Percentiles rank a stretch among this genome's conserved stretches.
Conservation (phyloP, 2,113 vertebrate genomes). For the Pandion haliaetus region DNA sequence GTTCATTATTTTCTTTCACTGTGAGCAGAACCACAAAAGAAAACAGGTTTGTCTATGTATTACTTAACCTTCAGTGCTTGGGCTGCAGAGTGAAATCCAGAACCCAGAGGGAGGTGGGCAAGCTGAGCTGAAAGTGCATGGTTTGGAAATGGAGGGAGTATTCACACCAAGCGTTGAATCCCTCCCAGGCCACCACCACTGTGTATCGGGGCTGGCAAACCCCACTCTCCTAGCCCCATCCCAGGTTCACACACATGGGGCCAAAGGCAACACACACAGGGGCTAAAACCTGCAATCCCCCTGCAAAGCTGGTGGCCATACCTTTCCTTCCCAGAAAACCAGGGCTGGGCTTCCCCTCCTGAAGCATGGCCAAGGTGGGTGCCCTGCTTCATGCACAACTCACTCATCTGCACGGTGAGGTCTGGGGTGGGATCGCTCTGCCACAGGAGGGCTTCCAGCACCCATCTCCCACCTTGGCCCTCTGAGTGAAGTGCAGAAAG, state of each 20-base stretch:
- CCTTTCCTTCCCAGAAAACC: neutral
- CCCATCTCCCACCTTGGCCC: neutral
- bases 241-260: rapidly evolving
- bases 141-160: neutral
- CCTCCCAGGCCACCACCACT: neutral
- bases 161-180: rapidly evolving
- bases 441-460: neutral
- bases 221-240: rapidly evolving
- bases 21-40: neutral
- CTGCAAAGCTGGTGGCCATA: neutral
- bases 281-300: neutral
- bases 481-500: neutral
- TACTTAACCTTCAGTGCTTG: neutral
- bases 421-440: neutral
- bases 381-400: rapidly evolving
- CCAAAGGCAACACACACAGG: neutral
- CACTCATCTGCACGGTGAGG: rapidly evolving
- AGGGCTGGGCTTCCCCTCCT: neutral
- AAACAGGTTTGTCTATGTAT: neutral
- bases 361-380: neutral
- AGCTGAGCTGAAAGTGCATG: neutral
- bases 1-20: neutral
- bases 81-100: neutral
- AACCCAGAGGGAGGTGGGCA: neutral
- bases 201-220: rapidly evolving